Base-by-base conservation (phyloP, 2,888 invertebrate species). In the Phania funesta region DNA sequence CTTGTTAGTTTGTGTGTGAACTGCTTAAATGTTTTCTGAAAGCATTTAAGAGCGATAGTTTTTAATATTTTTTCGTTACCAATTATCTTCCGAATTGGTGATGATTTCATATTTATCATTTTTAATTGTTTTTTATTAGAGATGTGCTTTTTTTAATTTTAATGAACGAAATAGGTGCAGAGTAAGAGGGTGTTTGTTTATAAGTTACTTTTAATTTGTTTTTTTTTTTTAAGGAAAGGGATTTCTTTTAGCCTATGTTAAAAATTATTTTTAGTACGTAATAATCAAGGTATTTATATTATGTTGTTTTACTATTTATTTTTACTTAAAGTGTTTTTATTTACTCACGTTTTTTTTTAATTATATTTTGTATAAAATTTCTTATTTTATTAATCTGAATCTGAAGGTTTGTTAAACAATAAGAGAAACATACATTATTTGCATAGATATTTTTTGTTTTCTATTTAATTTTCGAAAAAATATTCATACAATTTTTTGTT, bases 361-460 rank as follows among this genome's bases (percentile, higher is more conserved):
- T 50, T 38, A 48, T 46, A 11, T 35, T 67, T 38, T 58, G 46
- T 71, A 71, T 71, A 70, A 58, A 70, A 46, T 26, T 56, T 44
- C 13, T 9, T 44, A 67, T 29, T 67, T 16, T 44, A 29, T 44
- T 46, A 58, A 48, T 29, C 20, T 62, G n/a, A 18, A 41, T 52
- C 50, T 13, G 8, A 58, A 68, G 1, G 22, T 35, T 11, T 78
- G n/a, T 74, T 52, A 32, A 62, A 73, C 11, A 32, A 32, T 64
- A 65, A 73, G 46, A 44, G 64, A 73, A 35, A 38, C 26, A 60
- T 44, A 22, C 52, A 62, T 62, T 44, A 41, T 20, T 18, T 62
- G 20, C 4, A 13, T 1, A 48, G 67, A 32, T 9, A 11, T 29
- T 77, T 64, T 26, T 80, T 83, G 83, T 86, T 87, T 85, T 50